Base-by-base conservation (phyloP, 2,797 vertebrate species). In the Mus spretus region DNA sequence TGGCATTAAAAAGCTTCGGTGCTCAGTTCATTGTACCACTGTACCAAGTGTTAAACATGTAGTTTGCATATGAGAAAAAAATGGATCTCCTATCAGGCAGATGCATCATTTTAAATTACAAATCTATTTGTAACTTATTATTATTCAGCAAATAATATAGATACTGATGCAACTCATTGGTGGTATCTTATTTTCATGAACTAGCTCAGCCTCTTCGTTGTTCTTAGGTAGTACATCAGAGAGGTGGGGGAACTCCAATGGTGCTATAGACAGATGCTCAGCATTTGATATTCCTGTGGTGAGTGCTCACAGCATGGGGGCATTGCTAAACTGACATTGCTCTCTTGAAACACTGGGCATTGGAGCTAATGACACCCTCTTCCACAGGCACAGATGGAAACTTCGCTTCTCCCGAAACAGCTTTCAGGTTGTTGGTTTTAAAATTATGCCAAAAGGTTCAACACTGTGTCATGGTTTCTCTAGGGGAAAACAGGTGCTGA, bases 111-210 rank as follows among this genome's bases (percentile, higher is more conserved):
- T 59, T 80, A 61, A 81, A 88, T 40, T 6, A 44, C 77, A 81
- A 89, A 81, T 67, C 37, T 65, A 95, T 80, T 93, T 88, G 40
- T 74, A 96, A 89, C 12, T 17, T 75, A 67, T 74, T 88, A 53
- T 15, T n/a, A 84, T 89, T 92, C 86, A 93, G 89, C 20, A 94
- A 95, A 89, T n/a, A 90, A 88, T 80, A 96, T 50, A 84, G 44
- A 95, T 77, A 6, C 17, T 0, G 44, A 72, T 63, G 15, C 15
- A 75, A 15, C 3, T 72, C 14, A 20, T 79, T 86, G 20, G 47
- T 78, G 28, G 34, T 44, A 13, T 24, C 17, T 65, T 90, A 31
- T 55, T 79, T 83, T 88, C 31, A 6, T 7, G 77, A 82, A 47
- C 77, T 28, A 92, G 72, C 0, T 74, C 26, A 80, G 61, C 40